Percentiles rank a stretch among this genome's conserved stretches.
These are phyloP conservation scores for Zaprionus nigranus DNA, from an alignment of 1,140 invertebrate genomes.

Conservation along the genomic window DNA sequence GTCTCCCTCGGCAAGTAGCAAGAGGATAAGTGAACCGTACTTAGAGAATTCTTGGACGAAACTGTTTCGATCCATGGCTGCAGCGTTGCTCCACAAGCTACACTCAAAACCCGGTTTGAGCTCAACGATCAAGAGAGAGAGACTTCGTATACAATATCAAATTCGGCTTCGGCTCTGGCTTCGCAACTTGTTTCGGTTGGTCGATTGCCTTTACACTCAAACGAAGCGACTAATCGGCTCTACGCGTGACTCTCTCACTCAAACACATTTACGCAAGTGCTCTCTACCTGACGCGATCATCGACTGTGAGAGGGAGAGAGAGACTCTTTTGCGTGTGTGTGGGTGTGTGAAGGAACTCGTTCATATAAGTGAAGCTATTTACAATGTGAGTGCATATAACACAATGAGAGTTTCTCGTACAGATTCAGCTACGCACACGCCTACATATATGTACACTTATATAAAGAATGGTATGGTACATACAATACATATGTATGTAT, in stretches of 20 bases:
- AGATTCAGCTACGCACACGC: neutral
- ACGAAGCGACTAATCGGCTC: conserved; percentile 56
- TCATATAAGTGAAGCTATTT: neutral
- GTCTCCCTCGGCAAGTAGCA: conserved; percentile 43
- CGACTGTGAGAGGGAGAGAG: neutral
- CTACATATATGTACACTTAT: conserved; percentile 1
- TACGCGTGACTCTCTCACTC: conserved; percentile 17
- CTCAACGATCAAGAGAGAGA: neutral
- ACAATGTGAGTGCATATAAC: neutral
- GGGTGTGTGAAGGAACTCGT: conserved; percentile 5
- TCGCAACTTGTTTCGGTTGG: conserved; percentile 66
- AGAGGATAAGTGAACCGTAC: conserved; percentile 68
- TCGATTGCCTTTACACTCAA: conserved; percentile 67
- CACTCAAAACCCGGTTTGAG: conserved; percentile 14
- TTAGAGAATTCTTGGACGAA: conserved; percentile 77
- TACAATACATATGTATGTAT: conserved; percentile 6
- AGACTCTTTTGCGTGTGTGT: conserved; percentile 17
- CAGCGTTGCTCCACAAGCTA: conserved; percentile 50
- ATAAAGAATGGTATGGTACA: neutral
- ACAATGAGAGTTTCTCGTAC: neutral
- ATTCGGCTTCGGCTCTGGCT: neutral
- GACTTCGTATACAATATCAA: neutral
- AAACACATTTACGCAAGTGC: conserved; percentile 15
- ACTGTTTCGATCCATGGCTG: conserved; percentile 64
- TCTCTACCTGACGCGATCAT: conserved; percentile 29